Evolutionary conservation across 1,140 invertebrate species (phyloP), one percentile per base, ranked within the genome.

Genomic region (Pseudachorutes palmiensis): DNA sequence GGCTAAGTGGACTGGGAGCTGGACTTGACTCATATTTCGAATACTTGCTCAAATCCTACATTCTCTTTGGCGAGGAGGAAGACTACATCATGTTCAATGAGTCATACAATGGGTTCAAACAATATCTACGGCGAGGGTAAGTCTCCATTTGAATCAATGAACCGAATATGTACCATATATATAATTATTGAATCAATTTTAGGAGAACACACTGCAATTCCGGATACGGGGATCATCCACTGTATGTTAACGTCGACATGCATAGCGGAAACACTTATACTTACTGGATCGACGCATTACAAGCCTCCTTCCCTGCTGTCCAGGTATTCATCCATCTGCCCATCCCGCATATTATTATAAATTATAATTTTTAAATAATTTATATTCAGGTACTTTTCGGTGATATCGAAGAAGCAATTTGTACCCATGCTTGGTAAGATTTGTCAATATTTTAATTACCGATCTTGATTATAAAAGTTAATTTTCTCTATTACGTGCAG

Each of bases 161-260:
- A 55, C 16, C 26, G 1, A 59, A 31, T 33, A 30, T 58, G 19
- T 28, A 66, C 19, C 69, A 57, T 64, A 66, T 63, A 48, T 70
- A 60, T 32, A 30, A n/a, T 59, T 58, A 14, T 66, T 60, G 22
- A 58, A 26, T 74, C 29, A 45, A 60, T 75, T 75, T 1, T 65
- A 81, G 84, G 45, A 75, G 85, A 51, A 67, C 76, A 49, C 76
- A 83, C 60, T 87, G 85, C 74, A 85, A 86, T 71, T 74, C 78
- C 62, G 85, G 84, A 1, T 75, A 76, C 65, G 87, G 86, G 3
- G 81, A 82, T 71, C 83, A 84, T 74, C 87, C 87, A 22, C 75
- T 88, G 3, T 88, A 86, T 79, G 83, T 71, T 26, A 88, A 88
- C 80, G 86, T 87, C 1, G 82, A 89, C 75, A 86, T 88, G 84